Percentiles rank a stretch among this genome's conserved stretches.
These are phyloP conservation scores for Osmerus mordax DNA, from an alignment of 2,113 vertebrate genomes.

Conservation along the genomic window DNA sequence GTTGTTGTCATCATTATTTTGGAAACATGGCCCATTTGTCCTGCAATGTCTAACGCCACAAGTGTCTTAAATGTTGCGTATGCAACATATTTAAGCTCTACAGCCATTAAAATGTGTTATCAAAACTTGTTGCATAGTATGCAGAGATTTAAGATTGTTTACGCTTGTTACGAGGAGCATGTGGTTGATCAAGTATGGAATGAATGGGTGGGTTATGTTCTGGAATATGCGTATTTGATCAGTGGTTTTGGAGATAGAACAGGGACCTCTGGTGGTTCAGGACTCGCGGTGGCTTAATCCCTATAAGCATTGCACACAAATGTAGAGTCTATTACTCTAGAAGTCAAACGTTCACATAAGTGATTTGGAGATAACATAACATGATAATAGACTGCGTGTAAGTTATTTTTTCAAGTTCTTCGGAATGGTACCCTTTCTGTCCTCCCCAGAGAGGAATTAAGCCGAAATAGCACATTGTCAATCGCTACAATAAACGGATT, in stretches of 20 bases:
- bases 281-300: not conserved
- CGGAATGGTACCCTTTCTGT: too few species aligned
- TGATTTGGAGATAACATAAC: too few species aligned
- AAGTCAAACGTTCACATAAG: too few species aligned
- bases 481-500: too few species aligned
- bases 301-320: not conserved
- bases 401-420: too few species aligned
- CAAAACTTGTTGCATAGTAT: too few species aligned
- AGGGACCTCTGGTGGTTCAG: not conserved
- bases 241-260: not conserved
- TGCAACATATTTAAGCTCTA: too few species aligned
- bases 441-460: too few species aligned
- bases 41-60: not conserved
- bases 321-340: not conserved
- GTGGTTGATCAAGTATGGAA: not conserved
- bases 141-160: not conserved
- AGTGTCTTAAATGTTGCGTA: too few species aligned
- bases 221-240: not conserved
- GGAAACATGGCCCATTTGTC: slow-evolving; percentile 25
- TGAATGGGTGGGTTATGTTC: not conserved
- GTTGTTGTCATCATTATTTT: slow-evolving; percentile 59
- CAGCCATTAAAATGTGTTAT: too few species aligned
- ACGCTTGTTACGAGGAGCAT: not conserved
- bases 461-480: too few species aligned
- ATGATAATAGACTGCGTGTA: too few species aligned